A percentile compares a stretch with the other conserved stretches of the same genome.
Evolutionary conservation across 2,888 invertebrate genomes (phyloP).

Genomic region (Zeuzera pyrina): DNA sequence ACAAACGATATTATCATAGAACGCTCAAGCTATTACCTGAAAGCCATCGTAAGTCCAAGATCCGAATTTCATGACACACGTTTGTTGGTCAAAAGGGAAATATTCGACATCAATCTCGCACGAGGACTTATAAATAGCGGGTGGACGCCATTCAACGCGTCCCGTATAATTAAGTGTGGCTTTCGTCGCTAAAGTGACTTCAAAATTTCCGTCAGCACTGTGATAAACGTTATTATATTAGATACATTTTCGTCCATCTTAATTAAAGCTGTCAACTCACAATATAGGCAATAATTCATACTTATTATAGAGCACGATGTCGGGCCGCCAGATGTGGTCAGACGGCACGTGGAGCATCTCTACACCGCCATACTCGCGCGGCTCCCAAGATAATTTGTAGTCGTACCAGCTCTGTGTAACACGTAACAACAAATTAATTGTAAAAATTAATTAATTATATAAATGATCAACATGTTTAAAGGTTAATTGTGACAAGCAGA

Average conservation of each 20-base stretch:
- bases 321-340: slow-evolving; percentile 97
- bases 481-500: too few relatives aligned
- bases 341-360: slow-evolving; percentile 96
- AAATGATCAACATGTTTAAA: too few relatives aligned
- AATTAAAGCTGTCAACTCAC: background rate
- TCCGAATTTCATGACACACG: slow-evolving; percentile 93
- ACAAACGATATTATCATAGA: background rate
- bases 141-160: slow-evolving; percentile 94
- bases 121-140: slow-evolving; percentile 96
- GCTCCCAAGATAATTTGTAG: slow-evolving; percentile 96
- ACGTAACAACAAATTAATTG: too few relatives aligned
- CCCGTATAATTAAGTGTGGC: slow-evolving; percentile 92
- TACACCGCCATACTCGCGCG: slow-evolving; percentile 94
- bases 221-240: slow-evolving; percentile 17
- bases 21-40: slow-evolving; percentile 75
- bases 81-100: slow-evolving; percentile 95
- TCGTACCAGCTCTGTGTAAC: slow-evolving; percentile 90
- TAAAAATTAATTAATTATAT: too few relatives aligned
- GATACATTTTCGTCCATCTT: background rate
- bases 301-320: slow-evolving; percentile 96
- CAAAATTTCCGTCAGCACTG: slow-evolving; percentile 94
- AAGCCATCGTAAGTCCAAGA: slow-evolving; percentile 97
- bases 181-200: slow-evolving; percentile 91
- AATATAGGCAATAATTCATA: slow-evolving; percentile 21
- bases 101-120: slow-evolving; percentile 94